Conservation (phyloP, 1,140 invertebrate genomes). For the Myzus persicae region DNA sequence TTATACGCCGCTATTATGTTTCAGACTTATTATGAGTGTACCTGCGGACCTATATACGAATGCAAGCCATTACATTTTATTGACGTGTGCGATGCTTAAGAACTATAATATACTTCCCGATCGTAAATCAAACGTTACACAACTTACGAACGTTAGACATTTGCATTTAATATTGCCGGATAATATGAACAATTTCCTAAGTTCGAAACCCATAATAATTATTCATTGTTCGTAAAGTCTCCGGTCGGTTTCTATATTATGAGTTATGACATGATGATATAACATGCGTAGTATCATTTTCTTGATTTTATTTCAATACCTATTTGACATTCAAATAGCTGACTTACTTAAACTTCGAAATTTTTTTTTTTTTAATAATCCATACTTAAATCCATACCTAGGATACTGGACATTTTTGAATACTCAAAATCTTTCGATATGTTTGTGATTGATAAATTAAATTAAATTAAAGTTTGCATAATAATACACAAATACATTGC, state of each 20-base stretch:
- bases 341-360: background rate
- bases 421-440: background rate
- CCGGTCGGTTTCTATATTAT: background rate
- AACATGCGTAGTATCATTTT: background rate
- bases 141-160: background rate
- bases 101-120: background rate
- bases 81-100: background rate
- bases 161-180: background rate
- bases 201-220: background rate
- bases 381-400: background rate
- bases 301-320: background rate
- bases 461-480: background rate
- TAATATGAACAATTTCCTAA: background rate
- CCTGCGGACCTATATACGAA: background rate
- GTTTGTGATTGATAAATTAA: background rate
- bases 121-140: conserved; percentile 10
- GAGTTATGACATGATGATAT: conserved; percentile 6
- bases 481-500: background rate
- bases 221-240: conserved; percentile 9
- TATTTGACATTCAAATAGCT: background rate
- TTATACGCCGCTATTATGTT: background rate
- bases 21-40: background rate
- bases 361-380: background rate
- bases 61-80: background rate
- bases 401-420: background rate